These are phyloP conservation scores for Megaustenia siamemsis DNA, from an alignment of 2,888 invertebrate species.

Conservation along the genomic window DNA sequence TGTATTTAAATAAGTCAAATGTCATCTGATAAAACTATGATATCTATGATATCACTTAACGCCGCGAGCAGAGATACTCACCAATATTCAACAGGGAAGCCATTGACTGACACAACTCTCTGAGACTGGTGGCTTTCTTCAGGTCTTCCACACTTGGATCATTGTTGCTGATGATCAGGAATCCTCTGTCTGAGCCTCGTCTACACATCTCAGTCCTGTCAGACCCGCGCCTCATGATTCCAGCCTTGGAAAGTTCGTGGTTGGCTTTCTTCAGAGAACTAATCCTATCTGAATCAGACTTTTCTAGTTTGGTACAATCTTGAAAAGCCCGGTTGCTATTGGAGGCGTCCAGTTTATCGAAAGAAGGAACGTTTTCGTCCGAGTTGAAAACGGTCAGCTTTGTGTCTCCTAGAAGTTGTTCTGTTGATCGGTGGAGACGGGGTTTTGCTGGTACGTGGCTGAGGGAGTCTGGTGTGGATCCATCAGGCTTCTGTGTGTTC, in stretches of 20 bases:
- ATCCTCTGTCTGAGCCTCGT: slow-evolving; percentile 40
- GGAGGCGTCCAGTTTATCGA: neutral
- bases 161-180: slow-evolving; percentile 20
- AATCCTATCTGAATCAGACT: slow-evolving; percentile 7
- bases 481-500: neutral
- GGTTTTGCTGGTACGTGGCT: slow-evolving; percentile 35
- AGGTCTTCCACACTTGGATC: slow-evolving; percentile 53
- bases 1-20: no score
- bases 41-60: no score
- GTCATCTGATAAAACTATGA: no score
- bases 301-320: slow-evolving; percentile 25
- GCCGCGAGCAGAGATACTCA: slow-evolving; percentile 43
- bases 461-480: neutral
- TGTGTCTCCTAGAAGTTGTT: slow-evolving; percentile 41
- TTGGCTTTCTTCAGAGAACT: slow-evolving; percentile 45
- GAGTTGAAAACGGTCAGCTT: slow-evolving; percentile 45
- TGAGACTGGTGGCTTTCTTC: slow-evolving; percentile 49
- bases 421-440: slow-evolving; percentile 46
- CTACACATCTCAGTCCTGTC: slow-evolving; percentile 44
- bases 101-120: slow-evolving; percentile 57
- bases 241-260: slow-evolving; percentile 27
- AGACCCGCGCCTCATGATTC: slow-evolving; percentile 46
- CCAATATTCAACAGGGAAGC: slow-evolving; percentile 57
- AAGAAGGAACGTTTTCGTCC: slow-evolving; percentile 31
- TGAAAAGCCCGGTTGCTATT: neutral